Conservation (phyloP, 2,797 vertebrate species). For the Tachyglossus aculeatus region DNA sequence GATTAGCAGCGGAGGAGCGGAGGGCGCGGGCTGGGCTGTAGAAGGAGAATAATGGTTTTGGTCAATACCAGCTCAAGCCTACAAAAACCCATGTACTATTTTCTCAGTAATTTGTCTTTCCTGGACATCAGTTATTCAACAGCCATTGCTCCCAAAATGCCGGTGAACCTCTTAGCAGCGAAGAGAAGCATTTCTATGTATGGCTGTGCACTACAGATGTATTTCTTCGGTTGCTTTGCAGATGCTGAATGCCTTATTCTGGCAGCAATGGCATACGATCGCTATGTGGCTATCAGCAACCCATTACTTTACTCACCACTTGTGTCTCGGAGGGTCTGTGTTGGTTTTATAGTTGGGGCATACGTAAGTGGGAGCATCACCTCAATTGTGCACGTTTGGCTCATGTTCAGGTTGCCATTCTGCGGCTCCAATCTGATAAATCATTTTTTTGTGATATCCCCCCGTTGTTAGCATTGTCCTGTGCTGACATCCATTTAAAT, state of each 20-base stretch:
- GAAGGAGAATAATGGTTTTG: constrained; percentile 23
- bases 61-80: constrained; percentile 3
- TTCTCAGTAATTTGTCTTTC: constrained; percentile 51
- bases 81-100: constrained; percentile 54
- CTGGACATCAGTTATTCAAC: constrained; percentile 53
- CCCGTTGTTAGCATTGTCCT: constrained; percentile 36
- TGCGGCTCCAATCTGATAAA: constrained; percentile 41
- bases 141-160: constrained; percentile 43
- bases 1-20: too few relatives aligned
- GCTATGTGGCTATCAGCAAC: constrained; percentile 36
- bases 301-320: constrained; percentile 31
- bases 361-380: constrained; percentile 33
- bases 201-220: constrained; percentile 44
- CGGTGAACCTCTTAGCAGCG: constrained; percentile 32
- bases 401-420: constrained; percentile 37
- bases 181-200: constrained; percentile 23
- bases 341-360: background rate
- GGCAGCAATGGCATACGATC: constrained; percentile 46
- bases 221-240: constrained; percentile 41
- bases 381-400: constrained; percentile 37
- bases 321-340: constrained; percentile 17
- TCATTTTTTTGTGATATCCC: constrained; percentile 61
- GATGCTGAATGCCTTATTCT: constrained; percentile 47
- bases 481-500: constrained; percentile 24
- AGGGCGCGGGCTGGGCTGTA: too few relatives aligned